Conservation (phyloP, 1,140 invertebrate genomes). For the Ditylenchus dipsaci region DNA sequence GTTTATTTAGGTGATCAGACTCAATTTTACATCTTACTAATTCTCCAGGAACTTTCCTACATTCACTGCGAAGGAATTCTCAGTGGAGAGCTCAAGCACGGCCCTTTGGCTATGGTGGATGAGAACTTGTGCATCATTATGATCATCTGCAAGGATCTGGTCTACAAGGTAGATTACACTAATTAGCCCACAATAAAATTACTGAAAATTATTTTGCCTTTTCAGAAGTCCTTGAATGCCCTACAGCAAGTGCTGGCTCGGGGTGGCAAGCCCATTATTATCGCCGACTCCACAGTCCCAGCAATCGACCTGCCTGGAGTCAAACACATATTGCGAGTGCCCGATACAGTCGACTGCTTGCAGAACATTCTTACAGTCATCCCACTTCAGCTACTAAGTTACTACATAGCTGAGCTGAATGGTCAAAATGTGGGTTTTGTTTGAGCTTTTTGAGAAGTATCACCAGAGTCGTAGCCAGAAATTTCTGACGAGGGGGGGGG, state of each 20-base stretch:
- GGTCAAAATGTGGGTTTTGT: constrained; percentile 71
- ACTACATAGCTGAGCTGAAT: constrained; percentile 91
- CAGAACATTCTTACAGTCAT: constrained; percentile 88
- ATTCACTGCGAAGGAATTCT: constrained; percentile 99
- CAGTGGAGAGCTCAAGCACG: constrained; percentile 96
- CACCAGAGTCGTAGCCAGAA: no score
- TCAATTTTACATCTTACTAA: background rate
- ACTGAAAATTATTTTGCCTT: constrained; percentile 7
- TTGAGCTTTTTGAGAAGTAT: background rate
- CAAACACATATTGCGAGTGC: constrained; percentile 67
- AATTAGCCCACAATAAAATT: background rate
- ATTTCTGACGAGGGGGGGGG: no score
- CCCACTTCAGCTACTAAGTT: constrained; percentile 90
- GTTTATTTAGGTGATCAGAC: no score
- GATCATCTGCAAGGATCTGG: constrained; percentile 93
- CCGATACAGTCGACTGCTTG: constrained; percentile 87
- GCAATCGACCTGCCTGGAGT: constrained; percentile 67
- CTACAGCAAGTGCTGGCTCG: constrained; percentile 73
- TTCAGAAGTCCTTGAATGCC: constrained; percentile 91
- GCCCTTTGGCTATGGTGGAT: constrained; percentile 92
- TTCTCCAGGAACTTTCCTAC: constrained; percentile 82
- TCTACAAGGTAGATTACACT: constrained; percentile 69
- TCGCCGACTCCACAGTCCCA: constrained; percentile 85
- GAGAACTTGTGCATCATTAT: constrained; percentile 95
- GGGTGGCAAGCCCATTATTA: constrained; percentile 79